phyloP scores from a whole-genome alignment of 1,140 invertebrate species.

The Drosophila kepulauana region DNA sequence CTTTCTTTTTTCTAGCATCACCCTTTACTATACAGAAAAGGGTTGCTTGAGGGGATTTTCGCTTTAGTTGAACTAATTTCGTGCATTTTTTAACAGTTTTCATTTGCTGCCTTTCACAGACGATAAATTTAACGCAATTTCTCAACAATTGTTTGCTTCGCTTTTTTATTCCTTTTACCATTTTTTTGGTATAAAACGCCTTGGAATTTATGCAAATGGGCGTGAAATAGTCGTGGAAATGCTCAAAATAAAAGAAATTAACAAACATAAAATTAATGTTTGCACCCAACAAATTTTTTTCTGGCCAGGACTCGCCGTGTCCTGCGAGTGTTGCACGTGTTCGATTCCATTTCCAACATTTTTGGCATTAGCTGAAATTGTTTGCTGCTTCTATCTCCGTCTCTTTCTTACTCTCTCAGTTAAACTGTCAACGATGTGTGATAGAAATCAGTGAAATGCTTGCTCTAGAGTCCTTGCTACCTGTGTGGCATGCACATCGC shows the following conservation, averaged over 20 bases:
- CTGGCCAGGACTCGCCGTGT: slow-evolving; percentile 6
- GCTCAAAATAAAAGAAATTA: slow-evolving; percentile 78
- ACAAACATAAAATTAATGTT: slow-evolving; percentile 84
- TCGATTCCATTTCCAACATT: slow-evolving; percentile 24
- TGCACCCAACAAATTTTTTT: slow-evolving; percentile 73
- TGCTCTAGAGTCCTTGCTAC: slow-evolving; percentile 10
- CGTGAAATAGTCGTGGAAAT: slow-evolving; percentile 73
- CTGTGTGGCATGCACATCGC: slow-evolving; percentile 51
- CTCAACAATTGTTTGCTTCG: slow-evolving; percentile 38
- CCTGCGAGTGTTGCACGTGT: slow-evolving; percentile 61
- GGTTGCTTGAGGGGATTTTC: slow-evolving; percentile 28
- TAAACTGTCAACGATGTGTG: slow-evolving; percentile 57
- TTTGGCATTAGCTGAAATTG: slow-evolving; percentile 62
- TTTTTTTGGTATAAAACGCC: slow-evolving; percentile 54
- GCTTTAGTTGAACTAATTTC: slow-evolving; percentile 79
- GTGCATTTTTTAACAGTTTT: slow-evolving; percentile 45
- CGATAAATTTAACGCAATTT: slow-evolving; percentile 80
- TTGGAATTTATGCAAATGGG: slow-evolving; percentile 80
- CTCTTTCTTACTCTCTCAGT: background rate
- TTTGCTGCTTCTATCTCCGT: slow-evolving; percentile 43
- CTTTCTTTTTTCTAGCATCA: slow-evolving; percentile 3
- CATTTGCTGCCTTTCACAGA: slow-evolving; percentile 65
- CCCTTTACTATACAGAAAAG: slow-evolving; percentile 23
- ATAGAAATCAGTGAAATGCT: slow-evolving; percentile 56
- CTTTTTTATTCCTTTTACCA: slow-evolving; percentile 51